Conservation (phyloP, 2,797 vertebrate genomes). For the Myotis myotis region DNA sequence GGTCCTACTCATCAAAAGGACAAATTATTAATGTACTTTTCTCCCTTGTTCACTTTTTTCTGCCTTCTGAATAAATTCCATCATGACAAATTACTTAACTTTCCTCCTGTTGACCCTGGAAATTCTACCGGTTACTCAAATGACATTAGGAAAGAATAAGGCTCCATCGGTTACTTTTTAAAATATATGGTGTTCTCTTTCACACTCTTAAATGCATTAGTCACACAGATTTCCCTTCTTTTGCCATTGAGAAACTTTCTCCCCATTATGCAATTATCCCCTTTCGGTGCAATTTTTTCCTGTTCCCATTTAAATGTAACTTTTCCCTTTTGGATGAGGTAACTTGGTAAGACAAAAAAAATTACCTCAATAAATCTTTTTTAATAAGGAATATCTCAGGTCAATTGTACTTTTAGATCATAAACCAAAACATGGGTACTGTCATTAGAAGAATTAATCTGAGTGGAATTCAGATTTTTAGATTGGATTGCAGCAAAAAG, state of each 20-base stretch:
- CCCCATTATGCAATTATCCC: neutral
- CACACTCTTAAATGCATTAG: neutral
- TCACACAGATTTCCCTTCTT: neutral
- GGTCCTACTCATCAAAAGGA: neutral
- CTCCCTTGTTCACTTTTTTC: constrained; percentile 5
- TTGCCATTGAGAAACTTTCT: neutral
- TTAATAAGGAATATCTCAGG: neutral
- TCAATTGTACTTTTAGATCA: neutral
- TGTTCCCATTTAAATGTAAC: neutral
- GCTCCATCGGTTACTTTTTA: neutral
- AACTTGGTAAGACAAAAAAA: neutral
- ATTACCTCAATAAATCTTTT: neutral
- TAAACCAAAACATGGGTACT: neutral
- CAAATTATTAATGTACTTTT: neutral
- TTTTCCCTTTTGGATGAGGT: neutral
- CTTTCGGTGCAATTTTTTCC: neutral
- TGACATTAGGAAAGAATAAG: neutral
- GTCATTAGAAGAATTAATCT: neutral
- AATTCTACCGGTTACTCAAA: constrained; percentile 35
- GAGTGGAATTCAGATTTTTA: neutral
- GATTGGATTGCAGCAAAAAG: neutral
- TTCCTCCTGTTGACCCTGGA: neutral
- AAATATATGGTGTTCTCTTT: neutral
- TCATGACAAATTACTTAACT: constrained; percentile 27
- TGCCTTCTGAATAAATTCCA: constrained; percentile 36